Evolutionary conservation across 2,888 invertebrate species (phyloP), one percentile per base, ranked within the genome.

Genomic region (Taphrorychus bicolor): DNA sequence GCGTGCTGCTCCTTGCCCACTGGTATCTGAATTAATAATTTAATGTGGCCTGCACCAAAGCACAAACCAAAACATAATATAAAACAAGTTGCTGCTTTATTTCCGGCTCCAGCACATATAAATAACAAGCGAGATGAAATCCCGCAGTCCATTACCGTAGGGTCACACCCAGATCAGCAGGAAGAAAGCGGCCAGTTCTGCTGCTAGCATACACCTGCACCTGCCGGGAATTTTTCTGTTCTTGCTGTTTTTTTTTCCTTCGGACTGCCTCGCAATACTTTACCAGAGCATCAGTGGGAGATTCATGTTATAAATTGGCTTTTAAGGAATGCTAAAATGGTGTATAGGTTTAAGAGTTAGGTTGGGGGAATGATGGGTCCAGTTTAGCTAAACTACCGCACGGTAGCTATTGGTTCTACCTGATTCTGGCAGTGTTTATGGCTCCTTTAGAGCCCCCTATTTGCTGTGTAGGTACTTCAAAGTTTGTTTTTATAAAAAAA

Each of bases 161-260:
- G 59, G 66, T 66, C 69, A 69, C 69, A 66, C 69, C 69, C 69
- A 69, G 65, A 69, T 58, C 69, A 69, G 66, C 69, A 69, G 69
- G 69, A 69, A 69, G 69, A 69, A 69, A 65, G 66, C 69, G 57
- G 56, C 59, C 66, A 53, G 60, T 52, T 56, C 65, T 58, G 61
- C 69, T 66, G 66, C 65, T 61, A 69, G 69, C 65, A 69, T 69
- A 66, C 61, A 69, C 69, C 65, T 69, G 66, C 69, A 69, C 65
- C 69, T 69, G 66, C 66, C 69, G 32, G 22, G 48, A 42, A 19
- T 66, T 66, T 69, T 69, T 23, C 54, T 16, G 16, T 54, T 51
- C 49, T 4, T 23, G 22, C 57, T 3, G 52, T 42, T 51, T 63
- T 58, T 61, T 57, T 66, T 66, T 17, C 56, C 54, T 49, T 51